phyloP scores from a whole-genome alignment of 2,113 vertebrate genomes.

The Plectropomus leopardus region DNA sequence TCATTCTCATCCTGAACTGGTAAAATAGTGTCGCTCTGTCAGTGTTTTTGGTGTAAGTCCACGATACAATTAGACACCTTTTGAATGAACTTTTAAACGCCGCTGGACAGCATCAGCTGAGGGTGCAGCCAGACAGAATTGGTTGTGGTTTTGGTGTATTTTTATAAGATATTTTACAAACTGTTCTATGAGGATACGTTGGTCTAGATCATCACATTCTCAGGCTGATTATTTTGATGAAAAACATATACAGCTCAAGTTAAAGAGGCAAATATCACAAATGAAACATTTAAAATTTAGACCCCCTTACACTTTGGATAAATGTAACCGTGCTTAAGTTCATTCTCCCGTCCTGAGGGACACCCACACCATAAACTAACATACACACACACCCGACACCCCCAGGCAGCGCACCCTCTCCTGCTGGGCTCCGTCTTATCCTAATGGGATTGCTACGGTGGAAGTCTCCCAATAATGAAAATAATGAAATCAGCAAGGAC shows the following conservation, averaged over 20 bases:
- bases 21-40: no score
- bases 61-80: no score
- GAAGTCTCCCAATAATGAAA: constrained; percentile 79
- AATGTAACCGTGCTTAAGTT: constrained; percentile 53
- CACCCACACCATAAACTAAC: constrained; percentile 20
- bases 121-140: no score
- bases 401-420: constrained; percentile 64
- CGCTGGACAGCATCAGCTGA: no score
- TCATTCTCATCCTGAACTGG: no score
- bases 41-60: no score
- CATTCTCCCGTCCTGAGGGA: constrained; percentile 47
- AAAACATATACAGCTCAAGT: constrained; percentile 7
- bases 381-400: constrained; percentile 40
- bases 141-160: no score
- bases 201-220: neutral
- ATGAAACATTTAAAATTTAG: constrained; percentile 45
- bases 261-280: constrained; percentile 44
- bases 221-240: neutral
- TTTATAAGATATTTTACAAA: no score
- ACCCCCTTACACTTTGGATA: constrained; percentile 37
- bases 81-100: no score
- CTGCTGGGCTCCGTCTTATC: constrained; percentile 75
- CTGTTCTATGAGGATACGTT: no score
- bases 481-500: constrained; percentile 81
- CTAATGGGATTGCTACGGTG: constrained; percentile 84